These are phyloP conservation scores for Actinia equina DNA, from an alignment of 64 coral and sea anemone genomes.

Conservation along the genomic window DNA sequence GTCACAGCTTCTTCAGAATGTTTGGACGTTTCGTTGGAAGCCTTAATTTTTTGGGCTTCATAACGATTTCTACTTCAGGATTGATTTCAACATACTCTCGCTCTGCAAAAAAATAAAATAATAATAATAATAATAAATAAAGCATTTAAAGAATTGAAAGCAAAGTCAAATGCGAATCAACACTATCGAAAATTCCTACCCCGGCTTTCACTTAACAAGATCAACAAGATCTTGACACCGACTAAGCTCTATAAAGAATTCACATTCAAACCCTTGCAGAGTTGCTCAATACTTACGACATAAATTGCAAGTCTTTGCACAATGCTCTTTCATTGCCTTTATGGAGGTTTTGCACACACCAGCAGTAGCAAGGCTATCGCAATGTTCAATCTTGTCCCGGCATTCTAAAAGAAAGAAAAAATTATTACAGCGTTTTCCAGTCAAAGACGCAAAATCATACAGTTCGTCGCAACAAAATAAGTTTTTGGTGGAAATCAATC, in stretches of 20 bases:
- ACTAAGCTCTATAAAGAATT: too few species aligned
- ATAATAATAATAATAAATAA: too few species aligned
- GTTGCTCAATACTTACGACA: constrained; percentile 29
- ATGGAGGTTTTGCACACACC: constrained; percentile 59
- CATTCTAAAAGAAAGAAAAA: constrained; percentile 6
- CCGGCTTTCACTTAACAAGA: too few species aligned
- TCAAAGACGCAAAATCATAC: too few species aligned
- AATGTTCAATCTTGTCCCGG: constrained; percentile 43
- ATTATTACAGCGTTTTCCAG: too few species aligned
- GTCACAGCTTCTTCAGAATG: constrained; percentile 2
- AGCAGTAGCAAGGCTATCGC: constrained; percentile 15
- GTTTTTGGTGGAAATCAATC: too few species aligned
- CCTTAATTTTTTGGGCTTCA: constrained; percentile 14
- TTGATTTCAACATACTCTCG: not conserved
- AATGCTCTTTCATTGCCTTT: constrained; percentile 47
- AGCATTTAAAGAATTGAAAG: not conserved
- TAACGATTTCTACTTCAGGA: constrained; percentile 26
- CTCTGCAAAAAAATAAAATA: not conserved
- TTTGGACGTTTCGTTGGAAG: not conserved
- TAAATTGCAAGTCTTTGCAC: constrained; percentile 56
- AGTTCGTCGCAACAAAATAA: too few species aligned
- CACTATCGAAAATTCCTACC: not conserved
- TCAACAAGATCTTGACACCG: too few species aligned
- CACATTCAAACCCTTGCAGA: not conserved
- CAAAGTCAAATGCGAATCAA: not conserved